Conservation (phyloP, 92 coral and sea anemone genomes). For the Bergia puertoricense region DNA sequence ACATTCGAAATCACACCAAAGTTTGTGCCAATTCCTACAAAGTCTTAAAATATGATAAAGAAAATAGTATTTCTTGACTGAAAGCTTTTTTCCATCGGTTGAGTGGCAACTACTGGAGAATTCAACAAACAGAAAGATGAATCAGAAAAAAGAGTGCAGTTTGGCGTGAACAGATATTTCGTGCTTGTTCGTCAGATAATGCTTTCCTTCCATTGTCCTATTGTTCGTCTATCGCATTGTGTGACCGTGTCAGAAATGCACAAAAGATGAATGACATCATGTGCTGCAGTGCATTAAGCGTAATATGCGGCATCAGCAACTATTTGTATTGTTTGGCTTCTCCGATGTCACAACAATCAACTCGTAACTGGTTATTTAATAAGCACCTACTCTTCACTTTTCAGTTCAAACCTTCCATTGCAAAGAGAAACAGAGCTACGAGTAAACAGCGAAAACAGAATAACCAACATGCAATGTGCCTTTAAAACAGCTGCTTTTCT, state of each 20-base stretch:
- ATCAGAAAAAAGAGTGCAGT: background rate
- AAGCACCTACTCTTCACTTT: background rate
- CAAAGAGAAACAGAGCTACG: background rate
- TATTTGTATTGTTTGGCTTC: constrained; percentile 14
- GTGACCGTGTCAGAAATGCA: background rate
- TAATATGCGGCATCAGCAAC: constrained; percentile 11
- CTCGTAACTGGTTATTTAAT: constrained; percentile 1
- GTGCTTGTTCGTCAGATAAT: constrained; percentile 7
- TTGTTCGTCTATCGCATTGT: background rate
- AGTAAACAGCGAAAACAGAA: background rate
- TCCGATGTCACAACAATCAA: constrained; percentile 28
- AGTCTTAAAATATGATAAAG: background rate
- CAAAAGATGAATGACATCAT: constrained; percentile 31
- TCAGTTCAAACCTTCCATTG: background rate
- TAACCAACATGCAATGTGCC: background rate
- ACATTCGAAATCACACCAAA: background rate
- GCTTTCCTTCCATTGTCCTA: constrained; percentile 10
- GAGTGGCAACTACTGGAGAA: too few relatives aligned
- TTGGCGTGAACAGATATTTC: background rate
- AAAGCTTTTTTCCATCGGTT: too few relatives aligned
- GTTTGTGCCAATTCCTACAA: background rate
- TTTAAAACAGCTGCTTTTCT: background rate
- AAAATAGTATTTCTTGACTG: too few relatives aligned
- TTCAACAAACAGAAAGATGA: background rate
- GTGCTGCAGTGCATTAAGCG: background rate